Conservation (phyloP, 2,888 invertebrate genomes). For the Cephus nigrinus region DNA sequence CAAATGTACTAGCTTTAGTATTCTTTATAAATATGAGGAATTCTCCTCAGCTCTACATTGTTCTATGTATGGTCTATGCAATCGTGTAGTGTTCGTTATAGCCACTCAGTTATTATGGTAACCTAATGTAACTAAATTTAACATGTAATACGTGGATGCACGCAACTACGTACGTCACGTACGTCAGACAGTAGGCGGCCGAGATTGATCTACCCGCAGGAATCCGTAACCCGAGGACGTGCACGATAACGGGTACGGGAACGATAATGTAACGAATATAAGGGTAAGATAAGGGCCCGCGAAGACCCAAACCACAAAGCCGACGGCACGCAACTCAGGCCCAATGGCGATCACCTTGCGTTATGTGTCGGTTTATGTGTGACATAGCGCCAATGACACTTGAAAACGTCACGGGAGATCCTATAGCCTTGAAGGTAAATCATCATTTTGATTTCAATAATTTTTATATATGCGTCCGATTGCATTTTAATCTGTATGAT, state of each 20-base stretch:
- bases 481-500: neutral
- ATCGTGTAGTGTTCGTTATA: neutral
- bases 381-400: neutral
- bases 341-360: neutral
- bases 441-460: neutral
- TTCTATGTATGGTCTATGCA: neutral
- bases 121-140: neutral
- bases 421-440: neutral
- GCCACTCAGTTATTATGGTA: neutral
- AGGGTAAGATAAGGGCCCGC: constrained; percentile 42
- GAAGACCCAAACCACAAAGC: constrained; percentile 33
- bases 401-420: neutral
- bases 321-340: constrained; percentile 14
- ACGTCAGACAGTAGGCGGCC: constrained; percentile 3
- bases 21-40: neutral
- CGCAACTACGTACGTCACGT: neutral
- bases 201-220: constrained; percentile 38
- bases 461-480: neutral
- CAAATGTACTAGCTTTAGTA: neutral
- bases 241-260: constrained; percentile 49
- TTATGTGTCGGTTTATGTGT: neutral
- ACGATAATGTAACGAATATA: constrained; percentile 51
- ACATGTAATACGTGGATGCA: neutral
- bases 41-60: neutral
- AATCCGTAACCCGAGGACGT: constrained; percentile 36